Evolutionary conservation across 2,113 vertebrate species (phyloP), one percentile per base, ranked within the genome.

Genomic region (Podarcis muralis): DNA sequence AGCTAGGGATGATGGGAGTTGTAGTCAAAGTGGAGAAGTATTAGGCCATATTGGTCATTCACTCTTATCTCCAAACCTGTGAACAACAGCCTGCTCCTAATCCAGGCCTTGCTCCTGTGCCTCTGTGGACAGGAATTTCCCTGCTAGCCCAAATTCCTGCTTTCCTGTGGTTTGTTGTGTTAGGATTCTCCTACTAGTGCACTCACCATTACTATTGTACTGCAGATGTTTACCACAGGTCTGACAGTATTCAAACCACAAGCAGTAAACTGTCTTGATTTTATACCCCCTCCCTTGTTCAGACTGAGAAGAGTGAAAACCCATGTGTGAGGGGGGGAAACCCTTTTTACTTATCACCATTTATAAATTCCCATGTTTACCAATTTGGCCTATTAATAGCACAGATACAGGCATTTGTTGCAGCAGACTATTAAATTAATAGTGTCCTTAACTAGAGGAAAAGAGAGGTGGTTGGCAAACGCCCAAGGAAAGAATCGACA

Each of bases 241-340:
- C 57, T 69, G 90, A 82, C 81, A 35, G 78, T 83, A 13, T 30
- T 84, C 88, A 87, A 0, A 1, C 13, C 78, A 48, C 11, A 83
- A 48, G 88, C 77, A 32, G 92, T 86, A 87, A 85, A 81, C 76
- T 94, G 65, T 68, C 57, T 92, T 87, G 65, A 76, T 87, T 89
- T 91, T 74, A 37, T 90, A 84, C 27, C 57, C 48, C 23, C 16
- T 80, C 85, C 32, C 13, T 88, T 86, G 68, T 85, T 66, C 57
- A 35, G 40, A 30, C 82, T 88, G 79, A 87, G 30, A 91, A 40
- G 43, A 43, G 43, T 43, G 43, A 43, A 43, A 43, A 43, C 43
- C 43, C 43, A 43, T 43, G 43, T 43, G 43, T 43, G 43, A 43
- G 43, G 43, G 40, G 40, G 15, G n/a, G 40, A 74, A 43, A 12